Conservation (phyloP, 2,797 vertebrate genomes). For the Graptemys geographica region DNA sequence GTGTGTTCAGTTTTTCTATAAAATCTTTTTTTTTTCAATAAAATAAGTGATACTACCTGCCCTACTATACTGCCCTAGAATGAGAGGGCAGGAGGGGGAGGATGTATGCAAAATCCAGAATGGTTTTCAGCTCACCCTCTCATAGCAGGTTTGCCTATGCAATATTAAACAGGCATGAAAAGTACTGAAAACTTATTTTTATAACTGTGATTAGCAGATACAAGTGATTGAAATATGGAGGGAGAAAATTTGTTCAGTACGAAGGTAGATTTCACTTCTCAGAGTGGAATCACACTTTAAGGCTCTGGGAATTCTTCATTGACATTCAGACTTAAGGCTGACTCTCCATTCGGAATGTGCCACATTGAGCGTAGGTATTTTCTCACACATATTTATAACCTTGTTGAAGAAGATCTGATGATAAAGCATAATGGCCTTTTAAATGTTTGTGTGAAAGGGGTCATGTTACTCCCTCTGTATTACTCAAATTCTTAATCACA, state of each 20-base stretch:
- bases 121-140: background rate
- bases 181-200: background rate
- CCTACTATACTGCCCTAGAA: background rate
- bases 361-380: background rate
- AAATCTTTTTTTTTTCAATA: background rate
- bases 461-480: rapidly evolving
- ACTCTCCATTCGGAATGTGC: background rate
- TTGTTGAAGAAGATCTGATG: background rate
- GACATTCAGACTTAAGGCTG: background rate
- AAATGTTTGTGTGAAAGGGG: background rate
- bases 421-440: background rate
- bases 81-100: background rate
- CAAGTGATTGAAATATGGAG: background rate
- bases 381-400: background rate
- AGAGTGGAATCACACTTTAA: background rate
- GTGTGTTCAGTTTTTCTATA: background rate
- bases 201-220: background rate
- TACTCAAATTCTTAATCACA: background rate
- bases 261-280: background rate
- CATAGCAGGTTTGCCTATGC: background rate
- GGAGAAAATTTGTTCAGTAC: background rate
- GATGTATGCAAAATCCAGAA: background rate
- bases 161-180: background rate
- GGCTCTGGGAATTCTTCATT: background rate
- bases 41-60: background rate